Conservation (phyloP, 2,113 vertebrate species). For the Ptyas mucosa region DNA sequence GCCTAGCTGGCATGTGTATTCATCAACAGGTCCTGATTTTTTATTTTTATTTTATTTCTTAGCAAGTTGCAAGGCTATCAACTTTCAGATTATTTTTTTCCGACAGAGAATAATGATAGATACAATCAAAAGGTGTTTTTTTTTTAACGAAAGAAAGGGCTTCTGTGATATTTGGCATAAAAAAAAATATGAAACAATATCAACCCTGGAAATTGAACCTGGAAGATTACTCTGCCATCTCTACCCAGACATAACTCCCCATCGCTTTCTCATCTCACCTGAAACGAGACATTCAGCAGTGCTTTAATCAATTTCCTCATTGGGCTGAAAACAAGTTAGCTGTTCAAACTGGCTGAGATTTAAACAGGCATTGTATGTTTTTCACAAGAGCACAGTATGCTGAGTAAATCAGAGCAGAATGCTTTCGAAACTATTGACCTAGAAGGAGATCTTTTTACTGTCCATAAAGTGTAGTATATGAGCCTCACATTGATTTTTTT, state of each 20-base stretch:
- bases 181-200: background rate
- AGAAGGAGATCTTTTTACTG: background rate
- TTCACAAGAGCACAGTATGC: constrained; percentile 12
- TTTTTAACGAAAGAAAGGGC: background rate
- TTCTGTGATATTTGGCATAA: background rate
- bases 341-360: background rate
- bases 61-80: background rate
- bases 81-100: background rate
- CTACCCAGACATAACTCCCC: background rate
- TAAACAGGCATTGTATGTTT: background rate
- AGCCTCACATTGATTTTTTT: constrained; percentile 4
- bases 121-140: background rate
- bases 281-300: background rate
- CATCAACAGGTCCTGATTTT: background rate
- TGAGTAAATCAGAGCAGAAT: constrained; percentile 11
- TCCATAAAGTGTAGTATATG: background rate
- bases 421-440: constrained; percentile 17
- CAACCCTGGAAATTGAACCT: background rate
- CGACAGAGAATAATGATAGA: background rate
- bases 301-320: constrained; percentile 3
- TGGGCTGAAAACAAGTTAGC: constrained; percentile 8
- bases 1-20: background rate
- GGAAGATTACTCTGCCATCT: background rate
- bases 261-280: background rate
- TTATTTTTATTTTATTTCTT: background rate